Evolutionary conservation across 2,888 invertebrate species (phyloP), one percentile per base, ranked within the genome.

Genomic region (Ormyrus pomaceus): DNA sequence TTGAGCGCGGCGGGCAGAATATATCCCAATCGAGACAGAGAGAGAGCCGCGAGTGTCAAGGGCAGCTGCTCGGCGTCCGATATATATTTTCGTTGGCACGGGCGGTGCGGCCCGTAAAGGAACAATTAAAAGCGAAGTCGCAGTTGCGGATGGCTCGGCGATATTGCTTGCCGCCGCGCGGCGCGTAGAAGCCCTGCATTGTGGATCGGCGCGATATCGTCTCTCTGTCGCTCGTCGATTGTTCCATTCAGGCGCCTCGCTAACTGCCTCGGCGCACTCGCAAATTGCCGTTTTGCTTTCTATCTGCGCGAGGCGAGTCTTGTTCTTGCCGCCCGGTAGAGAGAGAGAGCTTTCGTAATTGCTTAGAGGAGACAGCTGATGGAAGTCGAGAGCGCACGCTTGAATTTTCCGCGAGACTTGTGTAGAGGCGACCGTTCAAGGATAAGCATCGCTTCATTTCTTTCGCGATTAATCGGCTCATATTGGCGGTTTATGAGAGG

Each of bases 181-280:
- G 46, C 65, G 8, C 10, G n/a, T 6, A 51, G 11, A 51, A 55
- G 70, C 48, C 9, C 1, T 50, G 62, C 73, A 76, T 80, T 76
- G 80, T 80, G 75, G 71, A 80, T 80, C 72, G 66, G 65, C 13
- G 45, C 51, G 75, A 80, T 77, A 81, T 81, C 70, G 82, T 81
- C 69, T 74, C 64, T 46, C 66, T 81, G 81, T 73, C 76, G 79
- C 73, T 53, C 66, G 72, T 70, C 79, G 81, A 81, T 82, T 81
- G 79, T 82, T 79, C 81, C 55, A 79, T 79, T 82, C 66, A 75
- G 5, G 19, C 69, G 70, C 65, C 19, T 53, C 53, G 64, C 64
- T 82, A 80, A 80, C 72, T 82, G 61, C 59, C 19, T 56, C 64
- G 48, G 45, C 13, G 64, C 70, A 69, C 13, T 78, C 70, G 61